Conservation (phyloP, 1,140 invertebrate species). For the Papilio polyxenes region DNA sequence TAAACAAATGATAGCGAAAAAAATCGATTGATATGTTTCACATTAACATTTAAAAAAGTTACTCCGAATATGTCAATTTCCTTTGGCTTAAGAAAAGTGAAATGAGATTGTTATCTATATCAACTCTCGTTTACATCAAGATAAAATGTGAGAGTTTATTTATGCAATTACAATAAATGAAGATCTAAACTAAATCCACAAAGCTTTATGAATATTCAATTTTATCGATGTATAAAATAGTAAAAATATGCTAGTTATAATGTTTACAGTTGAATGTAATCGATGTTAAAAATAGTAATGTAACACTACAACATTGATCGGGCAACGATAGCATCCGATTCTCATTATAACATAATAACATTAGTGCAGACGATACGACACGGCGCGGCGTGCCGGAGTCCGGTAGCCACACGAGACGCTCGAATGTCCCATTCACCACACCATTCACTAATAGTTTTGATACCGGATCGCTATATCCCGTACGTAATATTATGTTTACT, state of each 20-base stretch:
- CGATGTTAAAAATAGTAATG: slow-evolving; percentile 21
- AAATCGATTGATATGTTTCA: too few species aligned
- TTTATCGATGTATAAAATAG: neutral
- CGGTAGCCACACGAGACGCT: slow-evolving; percentile 21
- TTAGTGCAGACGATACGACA: slow-evolving; percentile 12
- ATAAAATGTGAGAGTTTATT: neutral
- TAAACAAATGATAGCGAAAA: too few species aligned
- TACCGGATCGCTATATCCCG: slow-evolving; percentile 73
- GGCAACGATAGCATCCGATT: slow-evolving; percentile 28
- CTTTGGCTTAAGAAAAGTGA: too few species aligned
- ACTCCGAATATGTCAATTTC: too few species aligned
- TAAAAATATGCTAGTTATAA: neutral
- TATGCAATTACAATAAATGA: neutral
- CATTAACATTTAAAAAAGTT: too few species aligned
- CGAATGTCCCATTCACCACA: slow-evolving; percentile 54
- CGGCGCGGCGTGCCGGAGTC: neutral
- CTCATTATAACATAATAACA: slow-evolving; percentile 36
- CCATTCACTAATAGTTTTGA: slow-evolving; percentile 63
- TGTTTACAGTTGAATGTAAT: slow-evolving; percentile 19
- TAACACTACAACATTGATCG: slow-evolving; percentile 25
- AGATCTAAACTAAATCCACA: neutral
- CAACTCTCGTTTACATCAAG: too few species aligned
- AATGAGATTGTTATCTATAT: too few species aligned
- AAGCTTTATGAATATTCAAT: neutral
- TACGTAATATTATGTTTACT: slow-evolving; percentile 68